Evolutionary conservation across 2,797 vertebrate genomes (phyloP), one percentile per base, ranked within the genome.

Genomic region (Amblyraja radiata): DNA sequence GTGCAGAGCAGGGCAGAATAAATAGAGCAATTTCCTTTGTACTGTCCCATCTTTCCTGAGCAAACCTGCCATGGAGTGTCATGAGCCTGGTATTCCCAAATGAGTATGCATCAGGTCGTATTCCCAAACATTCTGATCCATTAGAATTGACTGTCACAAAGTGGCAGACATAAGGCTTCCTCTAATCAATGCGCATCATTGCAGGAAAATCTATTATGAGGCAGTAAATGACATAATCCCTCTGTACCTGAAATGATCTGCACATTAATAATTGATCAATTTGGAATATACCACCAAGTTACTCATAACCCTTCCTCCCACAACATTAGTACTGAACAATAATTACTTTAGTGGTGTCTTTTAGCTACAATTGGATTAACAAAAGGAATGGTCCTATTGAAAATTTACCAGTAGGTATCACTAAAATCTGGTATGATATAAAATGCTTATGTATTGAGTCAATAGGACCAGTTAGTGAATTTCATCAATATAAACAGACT

Each of bases 401-500:
- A 88, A 68, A 88, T 65, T 88, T 68, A 68, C 63, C 14, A 36
- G 63, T 21, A 2, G 61, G 63, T 68, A 88, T 88, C 84, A 88
- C 63, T 63, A 68, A 36, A 68, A 88, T 68, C 84, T 65, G n/a
- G 83, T 32, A 2, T 65, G 83, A 71, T 71, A 16, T 71, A 18
- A 86, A 86, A 86, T 65, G 83, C 9, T 88, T 25, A 65, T 88
- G 84, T 68, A 68, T 16, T 21, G 84, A 1, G 63, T 88, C 63
- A 88, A 68, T 36, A 63, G 18, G 68, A 68, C n/a, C n/a, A 7
- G 63, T 36, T 32, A 88, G 14, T 68, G 84, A 36, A 88, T 68
- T 88, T 32, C 84, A 88, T 88, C 84, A 88, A 68, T 88, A 68
- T 63, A 88, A 88, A 88, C 58, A n/a, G 61, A 61, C 58, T 86